Percentiles rank a stretch among this genome's conserved stretches.
These are phyloP conservation scores for Parauchenoglanis punctatus DNA, from an alignment of 2,797 vertebrate genomes.

Conservation along the genomic window DNA sequence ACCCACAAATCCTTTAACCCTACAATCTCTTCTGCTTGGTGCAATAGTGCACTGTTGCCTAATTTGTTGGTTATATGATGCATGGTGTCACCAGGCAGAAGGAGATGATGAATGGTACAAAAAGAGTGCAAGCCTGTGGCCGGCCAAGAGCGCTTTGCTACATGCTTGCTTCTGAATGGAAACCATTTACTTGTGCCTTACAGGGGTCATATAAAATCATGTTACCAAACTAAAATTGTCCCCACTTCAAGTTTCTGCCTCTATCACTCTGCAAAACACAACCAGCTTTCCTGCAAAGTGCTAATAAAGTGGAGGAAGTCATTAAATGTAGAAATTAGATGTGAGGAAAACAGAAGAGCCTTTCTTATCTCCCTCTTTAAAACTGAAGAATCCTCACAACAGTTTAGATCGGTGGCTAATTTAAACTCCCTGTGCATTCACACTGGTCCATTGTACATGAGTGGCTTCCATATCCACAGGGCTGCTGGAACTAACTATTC, in stretches of 20 bases:
- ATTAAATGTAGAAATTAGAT: conserved; percentile 32
- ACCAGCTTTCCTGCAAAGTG: conserved; percentile 34
- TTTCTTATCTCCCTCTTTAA: background rate
- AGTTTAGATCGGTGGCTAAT: conserved; percentile 33
- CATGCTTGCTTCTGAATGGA: conserved; percentile 62
- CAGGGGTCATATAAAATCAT: conserved; percentile 59
- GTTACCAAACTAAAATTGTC: conserved; percentile 54
- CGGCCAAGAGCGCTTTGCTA: conserved; percentile 66
- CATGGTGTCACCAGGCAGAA: conserved; percentile 48
- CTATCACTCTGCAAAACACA: conserved; percentile 18
- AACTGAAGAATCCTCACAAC: conserved; percentile 22
- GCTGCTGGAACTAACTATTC: conserved; percentile 23
- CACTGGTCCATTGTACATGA: conserved; percentile 14
- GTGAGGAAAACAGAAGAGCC: background rate
- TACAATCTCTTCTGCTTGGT: conserved; percentile 30
- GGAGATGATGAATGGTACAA: conserved; percentile 55
- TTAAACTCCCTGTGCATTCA: conserved; percentile 1
- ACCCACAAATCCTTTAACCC: conserved; percentile 29
- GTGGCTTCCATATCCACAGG: conserved; percentile 11
- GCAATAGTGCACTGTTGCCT: conserved; percentile 45
- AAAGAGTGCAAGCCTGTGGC: conserved; percentile 59
- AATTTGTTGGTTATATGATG: conserved; percentile 54
- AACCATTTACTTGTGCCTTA: conserved; percentile 69
- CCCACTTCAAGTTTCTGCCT: conserved; percentile 36
- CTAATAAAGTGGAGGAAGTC: conserved; percentile 41